Evolutionary conservation across 53 echinoderm and acorn worm species (phyloP).

Genomic region (Holothuria scabra): DNA sequence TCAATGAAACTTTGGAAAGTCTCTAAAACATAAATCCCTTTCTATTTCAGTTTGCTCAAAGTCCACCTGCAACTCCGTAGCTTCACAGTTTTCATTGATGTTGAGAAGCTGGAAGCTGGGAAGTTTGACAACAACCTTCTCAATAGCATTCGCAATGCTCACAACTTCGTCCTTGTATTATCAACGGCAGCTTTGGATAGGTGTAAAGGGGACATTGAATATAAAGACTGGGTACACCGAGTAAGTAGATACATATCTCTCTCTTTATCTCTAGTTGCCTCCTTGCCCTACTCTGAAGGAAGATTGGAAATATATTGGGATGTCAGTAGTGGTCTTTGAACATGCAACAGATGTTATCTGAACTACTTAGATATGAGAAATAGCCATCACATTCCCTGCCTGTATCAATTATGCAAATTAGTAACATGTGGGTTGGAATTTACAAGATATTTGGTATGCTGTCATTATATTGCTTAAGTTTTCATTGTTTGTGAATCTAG

Average conservation of each 20-base stretch:
- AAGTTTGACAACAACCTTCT: slow-evolving; percentile 99
- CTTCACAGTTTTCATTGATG: slow-evolving; percentile 98
- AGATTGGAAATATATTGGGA: too few relatives aligned
- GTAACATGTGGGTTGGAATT: too few relatives aligned
- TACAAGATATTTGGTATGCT: too few relatives aligned
- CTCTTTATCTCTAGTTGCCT: too few relatives aligned
- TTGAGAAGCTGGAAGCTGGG: slow-evolving; percentile 99
- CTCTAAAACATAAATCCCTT: neutral
- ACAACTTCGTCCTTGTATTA: slow-evolving; percentile 91
- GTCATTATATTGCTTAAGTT: too few relatives aligned
- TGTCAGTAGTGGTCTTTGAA: too few relatives aligned
- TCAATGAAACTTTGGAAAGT: neutral
- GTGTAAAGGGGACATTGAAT: slow-evolving; percentile 84
- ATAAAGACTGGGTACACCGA: slow-evolving; percentile 95
- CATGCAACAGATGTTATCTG: too few relatives aligned
- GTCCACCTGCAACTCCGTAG: slow-evolving; percentile 95
- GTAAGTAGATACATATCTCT: slow-evolving; percentile 51
- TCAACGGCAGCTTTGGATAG: slow-evolving; percentile 83
- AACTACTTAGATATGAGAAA: too few relatives aligned
- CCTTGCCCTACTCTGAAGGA: too few relatives aligned
- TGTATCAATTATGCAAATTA: too few relatives aligned
- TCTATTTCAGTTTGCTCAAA: slow-evolving; percentile 81
- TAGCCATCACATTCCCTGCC: too few relatives aligned
- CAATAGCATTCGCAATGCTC: slow-evolving; percentile 88
- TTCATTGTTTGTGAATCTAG: too few relatives aligned